Conservation (phyloP, 2,888 invertebrate species). For the Rhabditophanes sp. region DNA sequence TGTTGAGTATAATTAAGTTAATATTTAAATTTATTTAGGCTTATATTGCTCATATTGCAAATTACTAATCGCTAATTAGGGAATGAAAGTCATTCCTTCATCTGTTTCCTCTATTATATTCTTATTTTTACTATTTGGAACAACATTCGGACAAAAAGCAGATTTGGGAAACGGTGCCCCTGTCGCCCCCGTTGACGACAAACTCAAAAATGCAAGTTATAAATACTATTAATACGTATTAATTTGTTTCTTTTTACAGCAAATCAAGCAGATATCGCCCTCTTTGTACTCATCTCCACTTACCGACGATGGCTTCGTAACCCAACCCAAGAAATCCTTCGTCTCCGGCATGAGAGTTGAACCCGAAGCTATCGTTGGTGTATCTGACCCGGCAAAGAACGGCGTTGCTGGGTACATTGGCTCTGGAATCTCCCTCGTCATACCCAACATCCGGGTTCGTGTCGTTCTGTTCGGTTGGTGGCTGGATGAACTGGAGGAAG, state of each 20-base stretch:
- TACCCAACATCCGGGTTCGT: conserved; percentile 19
- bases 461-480: conserved; percentile 34
- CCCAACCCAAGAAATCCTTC: too few species aligned
- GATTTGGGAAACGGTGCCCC: too few species aligned
- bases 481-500: conserved; percentile 27
- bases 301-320: too few species aligned
- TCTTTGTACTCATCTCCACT: too few species aligned
- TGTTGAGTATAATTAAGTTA: too few species aligned
- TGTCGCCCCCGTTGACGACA: too few species aligned
- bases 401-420: conserved; percentile 25
- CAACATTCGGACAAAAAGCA: too few species aligned
- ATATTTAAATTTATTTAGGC: background rate
- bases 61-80: background rate
- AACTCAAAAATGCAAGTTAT: too few species aligned
- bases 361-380: too few species aligned
- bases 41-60: background rate
- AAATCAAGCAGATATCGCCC: too few species aligned
- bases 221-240: too few species aligned
- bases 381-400: conserved; percentile 19
- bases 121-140: background rate
- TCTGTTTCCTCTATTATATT: background rate
- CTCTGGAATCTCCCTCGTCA: conserved; percentile 29
- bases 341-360: conserved; percentile 20
- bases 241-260: too few species aligned
- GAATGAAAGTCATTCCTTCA: background rate